Percentiles rank a stretch among this genome's conserved stretches.
Evolutionary conservation across 2,797 vertebrate species (phyloP).

Genomic region (Euthynnus affinis): DNA sequence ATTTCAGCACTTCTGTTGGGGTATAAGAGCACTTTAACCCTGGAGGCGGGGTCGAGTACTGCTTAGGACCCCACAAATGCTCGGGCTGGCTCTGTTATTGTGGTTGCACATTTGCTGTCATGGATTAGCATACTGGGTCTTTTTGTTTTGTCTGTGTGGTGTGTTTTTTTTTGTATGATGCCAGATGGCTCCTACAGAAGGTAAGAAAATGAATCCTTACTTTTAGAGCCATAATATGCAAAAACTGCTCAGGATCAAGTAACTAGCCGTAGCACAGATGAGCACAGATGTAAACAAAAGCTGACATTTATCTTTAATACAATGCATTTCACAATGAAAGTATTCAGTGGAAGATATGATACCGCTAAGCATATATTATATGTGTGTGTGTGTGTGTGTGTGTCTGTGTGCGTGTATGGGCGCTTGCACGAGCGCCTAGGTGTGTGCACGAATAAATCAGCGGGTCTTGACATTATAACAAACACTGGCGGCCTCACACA

Average conservation of each 20-base stretch:
- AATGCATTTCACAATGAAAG: slow-evolving; percentile 18
- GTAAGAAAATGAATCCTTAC: not conserved
- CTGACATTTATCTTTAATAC: slow-evolving; percentile 41
- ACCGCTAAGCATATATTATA: not conserved
- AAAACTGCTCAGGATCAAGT: not conserved
- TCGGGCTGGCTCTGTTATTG: not conserved
- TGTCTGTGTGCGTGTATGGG: not conserved
- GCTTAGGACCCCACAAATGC: too few relatives aligned
- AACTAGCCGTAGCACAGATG: slow-evolving; percentile 12
- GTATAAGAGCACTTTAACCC: too few relatives aligned
- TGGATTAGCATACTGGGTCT: not conserved
- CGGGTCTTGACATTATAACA: slow-evolving; percentile 67
- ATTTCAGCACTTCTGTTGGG: too few relatives aligned
- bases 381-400: slow-evolving; percentile 5
- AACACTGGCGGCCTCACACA: slow-evolving; percentile 34
- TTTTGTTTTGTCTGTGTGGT: not conserved
- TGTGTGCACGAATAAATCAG: slow-evolving; percentile 52
- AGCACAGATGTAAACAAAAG: slow-evolving; percentile 41
- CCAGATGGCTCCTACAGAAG: not conserved
- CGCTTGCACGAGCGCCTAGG: not conserved
- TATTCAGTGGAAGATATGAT: slow-evolving; percentile 9
- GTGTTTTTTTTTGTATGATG: not conserved
- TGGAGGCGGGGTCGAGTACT: too few relatives aligned
- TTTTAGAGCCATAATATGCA: too few relatives aligned
- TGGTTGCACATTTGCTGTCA: not conserved